Percentiles rank a stretch among this genome's conserved stretches.
Conservation (phyloP, 2,888 invertebrate genomes). For the Pantelozetes paolii region DNA sequence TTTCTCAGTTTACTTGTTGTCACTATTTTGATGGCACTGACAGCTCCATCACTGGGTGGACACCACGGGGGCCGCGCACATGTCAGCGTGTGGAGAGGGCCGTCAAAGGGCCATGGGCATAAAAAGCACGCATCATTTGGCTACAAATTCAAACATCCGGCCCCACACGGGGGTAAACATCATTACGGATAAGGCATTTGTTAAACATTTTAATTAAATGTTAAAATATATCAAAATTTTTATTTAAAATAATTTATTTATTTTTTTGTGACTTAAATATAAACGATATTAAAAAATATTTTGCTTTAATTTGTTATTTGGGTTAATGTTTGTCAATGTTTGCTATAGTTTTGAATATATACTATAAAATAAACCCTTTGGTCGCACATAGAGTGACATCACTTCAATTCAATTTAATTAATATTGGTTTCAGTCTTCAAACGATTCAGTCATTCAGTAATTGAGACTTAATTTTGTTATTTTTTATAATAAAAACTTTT, state of each 20-base stretch:
- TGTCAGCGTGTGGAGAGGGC: slow-evolving; percentile 41
- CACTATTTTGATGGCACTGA: background rate
- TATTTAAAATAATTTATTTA: background rate
- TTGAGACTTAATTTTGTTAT: background rate
- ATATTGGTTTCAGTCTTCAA: background rate
- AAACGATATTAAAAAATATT: background rate
- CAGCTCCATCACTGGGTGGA: slow-evolving; percentile 12
- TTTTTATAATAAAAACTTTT: background rate
- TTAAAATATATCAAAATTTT: background rate
- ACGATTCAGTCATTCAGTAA: background rate
- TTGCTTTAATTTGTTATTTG: slow-evolving; percentile 12
- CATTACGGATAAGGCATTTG: background rate
- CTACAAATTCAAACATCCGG: slow-evolving; percentile 37
- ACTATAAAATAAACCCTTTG: background rate
- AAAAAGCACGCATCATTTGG: slow-evolving; percentile 40
- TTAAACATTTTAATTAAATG: background rate
- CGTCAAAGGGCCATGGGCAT: slow-evolving; percentile 6
- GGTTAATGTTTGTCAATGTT: slow-evolving; percentile 26
- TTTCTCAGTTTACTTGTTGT: background rate
- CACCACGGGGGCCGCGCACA: slow-evolving; percentile 22
- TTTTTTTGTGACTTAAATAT: background rate
- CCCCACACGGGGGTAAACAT: slow-evolving; percentile 28
- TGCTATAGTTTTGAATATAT: slow-evolving; percentile 5
- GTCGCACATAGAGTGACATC: background rate
- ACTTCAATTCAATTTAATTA: background rate